Percentiles rank a stretch among this genome's conserved stretches.
Evolutionary conservation across 2,797 vertebrate species (phyloP).

Genomic region (Zenarchopterus dispar): DNA sequence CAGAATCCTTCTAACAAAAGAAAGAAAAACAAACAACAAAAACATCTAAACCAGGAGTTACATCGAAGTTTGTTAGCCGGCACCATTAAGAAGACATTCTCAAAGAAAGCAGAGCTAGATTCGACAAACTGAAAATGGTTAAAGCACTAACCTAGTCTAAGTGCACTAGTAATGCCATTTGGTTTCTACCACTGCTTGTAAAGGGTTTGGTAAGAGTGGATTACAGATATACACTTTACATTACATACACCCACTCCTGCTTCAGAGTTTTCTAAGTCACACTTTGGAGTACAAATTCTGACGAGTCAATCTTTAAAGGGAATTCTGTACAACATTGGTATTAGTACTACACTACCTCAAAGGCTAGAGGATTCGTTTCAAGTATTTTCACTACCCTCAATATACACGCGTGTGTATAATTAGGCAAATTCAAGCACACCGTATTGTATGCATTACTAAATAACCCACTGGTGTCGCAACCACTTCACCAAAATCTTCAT

Average conservation of each 20-base stretch:
- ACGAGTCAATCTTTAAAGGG: constrained; percentile 81
- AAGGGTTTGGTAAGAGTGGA: constrained; percentile 81
- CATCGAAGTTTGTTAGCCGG: constrained; percentile 57
- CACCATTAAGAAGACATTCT: constrained; percentile 65
- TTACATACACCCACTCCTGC: constrained; percentile 65
- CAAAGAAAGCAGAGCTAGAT: constrained; percentile 67
- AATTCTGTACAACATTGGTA: constrained; percentile 84
- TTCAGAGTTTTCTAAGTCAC: constrained; percentile 80
- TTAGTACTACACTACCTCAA: constrained; percentile 83
- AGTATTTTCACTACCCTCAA: constrained; percentile 77
- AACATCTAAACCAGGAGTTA: constrained; percentile 54
- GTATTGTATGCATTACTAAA: constrained; percentile 75
- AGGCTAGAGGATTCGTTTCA: constrained; percentile 80
- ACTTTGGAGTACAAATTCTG: constrained; percentile 81
- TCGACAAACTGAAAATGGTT: constrained; percentile 62
- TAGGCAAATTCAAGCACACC: constrained; percentile 70
- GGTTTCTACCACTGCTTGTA: constrained; percentile 82
- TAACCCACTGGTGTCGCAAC: constrained; percentile 66
- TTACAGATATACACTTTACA: constrained; percentile 66
- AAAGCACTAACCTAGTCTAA: constrained; percentile 80
- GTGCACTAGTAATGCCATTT: constrained; percentile 82
- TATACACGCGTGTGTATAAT: constrained; percentile 79
- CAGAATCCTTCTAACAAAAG: constrained; percentile 44
- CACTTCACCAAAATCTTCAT: constrained; percentile 56
- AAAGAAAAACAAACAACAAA: constrained; percentile 3